Evolutionary conservation across 1,140 invertebrate genomes (phyloP).

Genomic region (Penaeus vannamei): DNA sequence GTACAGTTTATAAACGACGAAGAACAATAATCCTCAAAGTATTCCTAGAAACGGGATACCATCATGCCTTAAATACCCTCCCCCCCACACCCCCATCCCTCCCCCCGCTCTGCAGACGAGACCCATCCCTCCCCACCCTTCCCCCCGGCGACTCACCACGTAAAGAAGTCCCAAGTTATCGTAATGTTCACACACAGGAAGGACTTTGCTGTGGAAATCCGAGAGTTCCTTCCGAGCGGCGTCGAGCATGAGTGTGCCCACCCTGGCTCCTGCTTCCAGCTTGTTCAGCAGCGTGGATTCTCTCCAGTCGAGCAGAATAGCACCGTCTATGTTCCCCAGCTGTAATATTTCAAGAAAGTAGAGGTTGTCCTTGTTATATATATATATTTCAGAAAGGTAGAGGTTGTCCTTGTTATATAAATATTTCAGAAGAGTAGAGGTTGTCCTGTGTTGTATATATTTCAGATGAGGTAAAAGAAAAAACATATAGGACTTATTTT

Average conservation of each 20-base stretch:
- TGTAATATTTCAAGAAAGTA: conserved; percentile 70
- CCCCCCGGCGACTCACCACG: conserved; percentile 77
- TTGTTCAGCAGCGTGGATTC: conserved; percentile 87
- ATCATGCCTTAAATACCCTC: too few species aligned
- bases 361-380: too few species aligned
- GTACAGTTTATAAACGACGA: too few species aligned
- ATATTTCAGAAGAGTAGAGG: neutral
- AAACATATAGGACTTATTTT: too few species aligned
- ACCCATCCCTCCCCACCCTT: neutral
- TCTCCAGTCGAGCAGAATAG: conserved; percentile 87
- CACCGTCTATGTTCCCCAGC: conserved; percentile 89
- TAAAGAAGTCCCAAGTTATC: conserved; percentile 87
- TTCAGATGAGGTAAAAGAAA: too few species aligned
- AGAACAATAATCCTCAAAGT: too few species aligned
- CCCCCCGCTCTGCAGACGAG: neutral
- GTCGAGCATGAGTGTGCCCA: conserved; percentile 88
- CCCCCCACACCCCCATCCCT: too few species aligned
- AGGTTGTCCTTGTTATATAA: neutral
- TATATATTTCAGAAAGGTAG: neutral
- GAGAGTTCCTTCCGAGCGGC: conserved; percentile 88
- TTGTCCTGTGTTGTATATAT: too few species aligned
- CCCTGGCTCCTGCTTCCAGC: conserved; percentile 89
- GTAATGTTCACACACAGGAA: conserved; percentile 90
- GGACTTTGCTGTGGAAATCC: conserved; percentile 90
- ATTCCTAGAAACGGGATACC: too few species aligned